Conservation (phyloP, 2,113 vertebrate species). For the Zonotrichia leucophrys region DNA sequence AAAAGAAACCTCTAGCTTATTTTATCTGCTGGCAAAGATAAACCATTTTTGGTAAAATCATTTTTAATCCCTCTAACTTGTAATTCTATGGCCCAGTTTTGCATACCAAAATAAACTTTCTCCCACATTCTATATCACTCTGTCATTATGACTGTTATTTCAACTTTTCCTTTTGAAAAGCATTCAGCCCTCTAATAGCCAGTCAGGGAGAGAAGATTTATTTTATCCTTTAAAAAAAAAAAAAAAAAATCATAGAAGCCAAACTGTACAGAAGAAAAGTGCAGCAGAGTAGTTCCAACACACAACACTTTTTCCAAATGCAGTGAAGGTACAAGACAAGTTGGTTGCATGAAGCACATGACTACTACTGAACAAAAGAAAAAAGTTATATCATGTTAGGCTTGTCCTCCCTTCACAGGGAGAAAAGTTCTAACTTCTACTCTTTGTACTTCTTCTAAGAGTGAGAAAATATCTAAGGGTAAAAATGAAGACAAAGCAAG, state of each 20-base stretch:
- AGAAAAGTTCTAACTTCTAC: not conserved
- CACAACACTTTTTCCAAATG: not conserved
- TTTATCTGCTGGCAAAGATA: conserved; percentile 27
- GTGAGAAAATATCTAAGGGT: not conserved
- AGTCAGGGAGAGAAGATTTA: conserved; percentile 15
- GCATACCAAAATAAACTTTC: conserved; percentile 59
- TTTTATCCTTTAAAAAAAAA: not conserved
- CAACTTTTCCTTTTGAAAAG: conserved; percentile 37
- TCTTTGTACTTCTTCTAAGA: not conserved
- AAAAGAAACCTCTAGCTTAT: conserved; percentile 7
- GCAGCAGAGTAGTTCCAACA: not conserved
- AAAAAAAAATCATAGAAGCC: not conserved
- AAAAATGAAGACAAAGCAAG: not conserved
- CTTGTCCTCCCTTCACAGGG: not conserved
- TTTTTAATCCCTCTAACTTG: conserved; percentile 36
- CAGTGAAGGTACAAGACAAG: not conserved
- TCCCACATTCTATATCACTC: conserved; percentile 36
- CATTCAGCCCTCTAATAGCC: conserved; percentile 31
- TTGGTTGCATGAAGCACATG: not conserved
- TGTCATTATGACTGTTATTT: conserved; percentile 51
- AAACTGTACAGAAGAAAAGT: not conserved
- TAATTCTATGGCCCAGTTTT: conserved; percentile 11
- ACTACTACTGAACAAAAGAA: not conserved
- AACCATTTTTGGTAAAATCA: not conserved
- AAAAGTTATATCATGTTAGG: not conserved